These are phyloP conservation scores for Drosophila ananassae DNA, from an alignment of 1,140 invertebrate genomes.

Conservation along the genomic window DNA sequence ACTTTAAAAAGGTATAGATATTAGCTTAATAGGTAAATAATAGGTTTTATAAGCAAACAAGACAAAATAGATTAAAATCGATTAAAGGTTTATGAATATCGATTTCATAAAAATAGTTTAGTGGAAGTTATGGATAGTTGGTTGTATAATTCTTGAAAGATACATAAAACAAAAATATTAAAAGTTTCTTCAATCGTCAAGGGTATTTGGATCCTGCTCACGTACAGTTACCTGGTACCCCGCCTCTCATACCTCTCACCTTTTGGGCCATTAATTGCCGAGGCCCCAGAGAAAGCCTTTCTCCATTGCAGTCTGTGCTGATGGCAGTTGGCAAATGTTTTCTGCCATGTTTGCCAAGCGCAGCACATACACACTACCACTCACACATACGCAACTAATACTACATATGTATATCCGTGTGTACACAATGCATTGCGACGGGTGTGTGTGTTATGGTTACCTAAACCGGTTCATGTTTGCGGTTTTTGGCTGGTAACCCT, in stretches of 20 bases:
- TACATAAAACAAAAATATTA: too few relatives aligned
- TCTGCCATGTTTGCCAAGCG: conserved; percentile 46
- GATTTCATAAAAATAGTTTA: too few relatives aligned
- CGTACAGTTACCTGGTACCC: conserved; percentile 1
- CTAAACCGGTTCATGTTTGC: conserved; percentile 47
- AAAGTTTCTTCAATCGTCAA: background rate
- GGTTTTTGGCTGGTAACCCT: conserved; percentile 30
- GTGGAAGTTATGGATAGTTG: too few relatives aligned
- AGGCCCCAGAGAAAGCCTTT: conserved; percentile 21
- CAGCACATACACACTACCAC: conserved; percentile 1
- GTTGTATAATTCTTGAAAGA: too few relatives aligned
- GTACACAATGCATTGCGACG: background rate
- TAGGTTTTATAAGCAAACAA: too few relatives aligned
- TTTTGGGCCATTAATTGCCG: conserved; percentile 63
- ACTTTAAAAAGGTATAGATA: too few relatives aligned
- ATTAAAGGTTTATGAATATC: too few relatives aligned
- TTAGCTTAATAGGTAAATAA: too few relatives aligned
- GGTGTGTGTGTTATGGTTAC: conserved; percentile 16
- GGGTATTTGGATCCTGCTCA: conserved; percentile 16
- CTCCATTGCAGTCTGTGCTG: conserved; percentile 36
- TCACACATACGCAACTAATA: background rate
- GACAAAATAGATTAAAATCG: too few relatives aligned
- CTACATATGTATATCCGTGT: background rate
- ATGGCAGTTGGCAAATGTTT: conserved; percentile 60
- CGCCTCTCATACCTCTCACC: conserved; percentile 17